These are phyloP conservation scores for Syrmaticus mikado DNA, from an alignment of 2,113 vertebrate genomes.

Conservation along the genomic window DNA sequence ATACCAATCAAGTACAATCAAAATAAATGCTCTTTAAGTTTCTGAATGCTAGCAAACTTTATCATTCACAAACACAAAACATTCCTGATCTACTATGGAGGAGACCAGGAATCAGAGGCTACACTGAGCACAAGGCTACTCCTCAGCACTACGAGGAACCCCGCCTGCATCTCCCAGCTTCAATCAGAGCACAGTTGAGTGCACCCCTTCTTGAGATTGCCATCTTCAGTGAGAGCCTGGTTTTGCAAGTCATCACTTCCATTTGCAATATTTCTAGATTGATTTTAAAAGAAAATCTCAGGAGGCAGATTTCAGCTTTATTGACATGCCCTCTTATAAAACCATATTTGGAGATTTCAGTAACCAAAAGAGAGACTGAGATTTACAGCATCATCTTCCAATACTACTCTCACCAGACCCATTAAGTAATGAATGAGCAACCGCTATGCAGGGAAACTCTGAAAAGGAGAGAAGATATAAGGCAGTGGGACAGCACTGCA, in stretches of 20 bases:
- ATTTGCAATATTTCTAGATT: not conserved
- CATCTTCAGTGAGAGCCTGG: not conserved
- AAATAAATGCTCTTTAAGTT: not conserved
- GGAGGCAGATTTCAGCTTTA: not conserved
- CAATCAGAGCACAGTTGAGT: not conserved
- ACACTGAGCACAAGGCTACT: not conserved
- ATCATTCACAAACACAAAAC: not conserved
- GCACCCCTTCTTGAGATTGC: accelerated
- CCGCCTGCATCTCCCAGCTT: not conserved
- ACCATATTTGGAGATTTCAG: not conserved
- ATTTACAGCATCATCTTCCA: not conserved
- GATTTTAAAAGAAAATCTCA: not conserved
- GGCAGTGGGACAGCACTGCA: not conserved
- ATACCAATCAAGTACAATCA: not conserved
- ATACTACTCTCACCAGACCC: not conserved
- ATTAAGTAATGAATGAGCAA: not conserved
- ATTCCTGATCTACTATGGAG: not conserved
- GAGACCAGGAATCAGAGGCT: not conserved
- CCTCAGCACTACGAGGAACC: not conserved
- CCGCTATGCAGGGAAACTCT: not conserved
- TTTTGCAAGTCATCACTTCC: not conserved
- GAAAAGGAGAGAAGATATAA: not conserved
- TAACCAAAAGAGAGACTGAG: not conserved
- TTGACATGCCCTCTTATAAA: not conserved
- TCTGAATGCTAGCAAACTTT: not conserved